Evolutionary conservation across 2,888 invertebrate species (phyloP).

Genomic region (Fragum fragum): DNA sequence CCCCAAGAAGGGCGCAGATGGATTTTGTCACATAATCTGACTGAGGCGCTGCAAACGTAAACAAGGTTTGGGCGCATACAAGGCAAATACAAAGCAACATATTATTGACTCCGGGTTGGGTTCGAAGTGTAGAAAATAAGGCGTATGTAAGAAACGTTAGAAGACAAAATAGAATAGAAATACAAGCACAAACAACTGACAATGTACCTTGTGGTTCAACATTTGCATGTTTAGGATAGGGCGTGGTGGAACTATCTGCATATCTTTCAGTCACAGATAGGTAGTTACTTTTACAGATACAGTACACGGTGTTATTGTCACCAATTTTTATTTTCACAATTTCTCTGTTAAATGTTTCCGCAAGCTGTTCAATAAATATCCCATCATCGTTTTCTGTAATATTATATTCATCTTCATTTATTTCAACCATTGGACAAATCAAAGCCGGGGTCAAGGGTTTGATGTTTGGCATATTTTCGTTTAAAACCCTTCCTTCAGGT

Average conservation of each 20-base stretch:
- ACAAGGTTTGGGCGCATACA: conserved; percentile 46
- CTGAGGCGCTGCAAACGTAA: conserved; percentile 40
- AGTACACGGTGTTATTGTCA: not conserved
- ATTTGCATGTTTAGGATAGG: not conserved
- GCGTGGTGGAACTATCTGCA: not conserved
- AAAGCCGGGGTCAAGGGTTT: conserved; percentile 7
- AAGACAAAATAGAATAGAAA: conserved; percentile 41
- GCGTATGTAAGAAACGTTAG: conserved; percentile 45
- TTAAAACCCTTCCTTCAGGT: not conserved
- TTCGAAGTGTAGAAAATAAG: conserved; percentile 42
- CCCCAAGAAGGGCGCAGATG: conserved; percentile 37
- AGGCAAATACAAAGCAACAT: conserved; percentile 40
- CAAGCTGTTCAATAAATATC: not conserved
- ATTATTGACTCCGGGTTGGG: conserved; percentile 60
- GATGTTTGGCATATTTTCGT: not conserved
- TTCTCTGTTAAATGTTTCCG: not conserved
- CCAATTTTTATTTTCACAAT: not conserved
- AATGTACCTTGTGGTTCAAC: conserved; percentile 38
- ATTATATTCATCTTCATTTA: conserved; percentile 3
- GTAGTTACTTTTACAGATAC: conserved; percentile 13
- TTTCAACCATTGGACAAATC: conserved; percentile 16
- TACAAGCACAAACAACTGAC: conserved; percentile 25
- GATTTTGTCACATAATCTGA: not conserved
- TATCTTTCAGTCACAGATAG: not conserved
- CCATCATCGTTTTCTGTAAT: not conserved